These are phyloP conservation scores for Pterophyllum scalare DNA, from an alignment of 2,113 vertebrate species.

Conservation along the genomic window DNA sequence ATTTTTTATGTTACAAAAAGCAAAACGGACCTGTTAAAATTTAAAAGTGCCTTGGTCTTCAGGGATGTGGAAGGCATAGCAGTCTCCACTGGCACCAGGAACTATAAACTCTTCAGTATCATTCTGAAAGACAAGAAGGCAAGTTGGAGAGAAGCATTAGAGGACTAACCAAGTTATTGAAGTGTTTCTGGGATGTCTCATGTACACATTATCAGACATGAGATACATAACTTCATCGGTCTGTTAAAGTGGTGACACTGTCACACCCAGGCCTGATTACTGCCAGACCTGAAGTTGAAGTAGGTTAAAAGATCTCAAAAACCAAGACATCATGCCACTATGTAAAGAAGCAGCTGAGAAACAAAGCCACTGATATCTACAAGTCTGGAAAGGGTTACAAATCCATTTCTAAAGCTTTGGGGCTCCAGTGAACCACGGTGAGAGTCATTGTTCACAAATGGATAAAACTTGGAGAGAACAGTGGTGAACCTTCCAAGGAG, in stretches of 20 bases:
- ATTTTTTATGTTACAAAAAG: conserved; percentile 55
- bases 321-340: too few relatives aligned
- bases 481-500: too few relatives aligned
- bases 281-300: too few relatives aligned
- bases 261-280: background rate
- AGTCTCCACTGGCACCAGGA: conserved; percentile 82
- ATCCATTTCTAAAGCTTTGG: too few relatives aligned
- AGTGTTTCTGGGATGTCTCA: conserved; percentile 4
- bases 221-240: background rate
- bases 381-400: too few relatives aligned
- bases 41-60: conserved; percentile 83
- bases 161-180: background rate
- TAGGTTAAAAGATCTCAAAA: too few relatives aligned
- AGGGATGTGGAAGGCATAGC: conserved; percentile 84
- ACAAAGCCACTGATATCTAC: too few relatives aligned
- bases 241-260: background rate
- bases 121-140: conserved; percentile 74
- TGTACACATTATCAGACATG: background rate
- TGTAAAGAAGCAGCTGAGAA: too few relatives aligned
- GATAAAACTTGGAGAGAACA: too few relatives aligned
- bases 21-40: conserved; percentile 78
- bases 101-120: conserved; percentile 83
- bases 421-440: too few relatives aligned
- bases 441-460: too few relatives aligned
- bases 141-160: background rate